These are phyloP conservation scores for Gorsachius goisagi DNA, from an alignment of 2,113 vertebrate genomes.

Conservation along the genomic window DNA sequence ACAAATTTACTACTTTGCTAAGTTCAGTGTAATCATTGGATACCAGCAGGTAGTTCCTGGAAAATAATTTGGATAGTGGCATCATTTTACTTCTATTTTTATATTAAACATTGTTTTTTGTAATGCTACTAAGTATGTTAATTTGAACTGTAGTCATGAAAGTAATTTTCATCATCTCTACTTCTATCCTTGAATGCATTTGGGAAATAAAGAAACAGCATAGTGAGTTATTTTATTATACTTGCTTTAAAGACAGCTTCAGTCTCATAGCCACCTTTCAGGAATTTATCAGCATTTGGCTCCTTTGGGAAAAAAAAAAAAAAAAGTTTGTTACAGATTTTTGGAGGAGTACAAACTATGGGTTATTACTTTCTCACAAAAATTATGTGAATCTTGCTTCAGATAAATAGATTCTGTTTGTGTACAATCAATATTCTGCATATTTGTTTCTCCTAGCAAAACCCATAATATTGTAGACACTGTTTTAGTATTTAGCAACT, in stretches of 20 bases:
- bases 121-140: neutral
- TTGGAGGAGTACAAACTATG: neutral
- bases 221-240: neutral
- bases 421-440: neutral
- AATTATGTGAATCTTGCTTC: neutral
- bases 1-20: neutral
- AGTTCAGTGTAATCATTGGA: neutral
- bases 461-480: neutral
- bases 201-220: neutral
- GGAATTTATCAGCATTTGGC: neutral
- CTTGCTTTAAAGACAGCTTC: neutral
- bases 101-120: neutral
- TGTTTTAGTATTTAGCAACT: neutral
- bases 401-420: neutral
- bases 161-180: neutral
- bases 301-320: neutral
- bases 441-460: neutral
- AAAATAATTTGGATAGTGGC: neutral
- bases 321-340: neutral
- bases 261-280: neutral
- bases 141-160: neutral
- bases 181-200: neutral
- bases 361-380: neutral
- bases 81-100: neutral
- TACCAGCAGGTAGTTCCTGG: neutral